These are phyloP conservation scores for Phyto melanocephala DNA, from an alignment of 2,888 invertebrate genomes.

Conservation along the genomic window DNA sequence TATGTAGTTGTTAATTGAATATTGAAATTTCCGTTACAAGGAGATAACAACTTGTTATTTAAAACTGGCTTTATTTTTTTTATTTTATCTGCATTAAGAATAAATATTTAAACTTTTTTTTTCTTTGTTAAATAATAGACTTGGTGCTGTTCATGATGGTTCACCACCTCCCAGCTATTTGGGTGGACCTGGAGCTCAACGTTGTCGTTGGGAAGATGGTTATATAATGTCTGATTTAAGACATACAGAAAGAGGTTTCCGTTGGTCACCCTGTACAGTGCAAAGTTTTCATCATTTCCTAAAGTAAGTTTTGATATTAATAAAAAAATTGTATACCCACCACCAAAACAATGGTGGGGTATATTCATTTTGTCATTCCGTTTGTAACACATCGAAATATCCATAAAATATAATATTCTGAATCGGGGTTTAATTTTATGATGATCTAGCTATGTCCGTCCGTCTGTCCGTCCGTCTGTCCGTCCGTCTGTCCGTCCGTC, in stretches of 20 bases:
- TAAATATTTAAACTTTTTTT: conserved; percentile 39
- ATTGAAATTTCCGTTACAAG: conserved; percentile 49
- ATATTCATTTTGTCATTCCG: too few relatives aligned
- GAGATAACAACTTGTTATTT: conserved; percentile 37
- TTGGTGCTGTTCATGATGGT: conserved; percentile 97
- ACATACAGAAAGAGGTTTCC: conserved; percentile 95
- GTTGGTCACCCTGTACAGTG: conserved; percentile 95
- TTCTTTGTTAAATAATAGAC: conserved; percentile 79
- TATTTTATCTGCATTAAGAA: conserved; percentile 70
- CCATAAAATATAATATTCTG: too few relatives aligned
- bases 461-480: too few relatives aligned
- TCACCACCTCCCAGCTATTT: conserved; percentile 96
- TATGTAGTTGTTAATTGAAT: conserved; percentile 31
- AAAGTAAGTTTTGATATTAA: conserved; percentile 85
- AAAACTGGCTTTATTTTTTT: conserved; percentile 40
- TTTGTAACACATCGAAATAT: too few relatives aligned
- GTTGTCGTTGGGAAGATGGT: conserved; percentile 97
- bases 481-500: too few relatives aligned
- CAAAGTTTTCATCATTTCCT: conserved; percentile 96
- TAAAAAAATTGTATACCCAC: too few relatives aligned
- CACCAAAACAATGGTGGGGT: too few relatives aligned
- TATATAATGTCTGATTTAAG: conserved; percentile 97
- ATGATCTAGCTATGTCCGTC: too few relatives aligned
- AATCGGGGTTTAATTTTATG: too few relatives aligned
- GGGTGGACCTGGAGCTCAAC: conserved; percentile 95